Evolutionary conservation across 2,113 vertebrate genomes (phyloP).

Genomic region (Peromyscus polionotus): DNA sequence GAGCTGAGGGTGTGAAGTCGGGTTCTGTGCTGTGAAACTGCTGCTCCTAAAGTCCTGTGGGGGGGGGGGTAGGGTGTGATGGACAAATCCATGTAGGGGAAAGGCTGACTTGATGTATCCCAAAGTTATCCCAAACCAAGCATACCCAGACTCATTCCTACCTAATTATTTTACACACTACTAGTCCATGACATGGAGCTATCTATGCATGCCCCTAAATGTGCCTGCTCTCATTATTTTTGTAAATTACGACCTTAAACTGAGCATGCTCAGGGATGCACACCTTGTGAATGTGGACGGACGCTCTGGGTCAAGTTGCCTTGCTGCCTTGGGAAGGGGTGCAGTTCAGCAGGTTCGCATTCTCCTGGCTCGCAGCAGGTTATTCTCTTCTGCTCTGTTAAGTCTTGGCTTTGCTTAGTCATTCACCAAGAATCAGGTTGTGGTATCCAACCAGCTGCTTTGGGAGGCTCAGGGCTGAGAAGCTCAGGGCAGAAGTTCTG

Average conservation of each 20-base stretch:
- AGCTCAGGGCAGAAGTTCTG: not conserved
- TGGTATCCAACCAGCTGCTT: not conserved
- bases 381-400: no score
- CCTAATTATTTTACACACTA: not conserved
- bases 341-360: not conserved
- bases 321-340: not conserved
- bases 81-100: not conserved
- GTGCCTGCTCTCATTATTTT: not conserved
- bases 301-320: not conserved
- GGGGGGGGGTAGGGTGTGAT: not conserved
- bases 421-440: not conserved
- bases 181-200: not conserved
- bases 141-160: not conserved
- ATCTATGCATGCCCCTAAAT: not conserved
- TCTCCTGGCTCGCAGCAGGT: no score
- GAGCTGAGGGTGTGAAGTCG: not conserved
- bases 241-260: not conserved
- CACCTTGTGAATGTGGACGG: no score
- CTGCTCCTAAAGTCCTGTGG: not conserved
- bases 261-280: not conserved
- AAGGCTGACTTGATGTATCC: not conserved
- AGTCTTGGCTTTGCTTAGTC: not conserved
- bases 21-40: not conserved
- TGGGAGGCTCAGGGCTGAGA: not conserved
- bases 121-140: not conserved